Evolutionary conservation across 2,797 vertebrate genomes (phyloP).

Genomic region (Typhlichthys eigenmanni): DNA sequence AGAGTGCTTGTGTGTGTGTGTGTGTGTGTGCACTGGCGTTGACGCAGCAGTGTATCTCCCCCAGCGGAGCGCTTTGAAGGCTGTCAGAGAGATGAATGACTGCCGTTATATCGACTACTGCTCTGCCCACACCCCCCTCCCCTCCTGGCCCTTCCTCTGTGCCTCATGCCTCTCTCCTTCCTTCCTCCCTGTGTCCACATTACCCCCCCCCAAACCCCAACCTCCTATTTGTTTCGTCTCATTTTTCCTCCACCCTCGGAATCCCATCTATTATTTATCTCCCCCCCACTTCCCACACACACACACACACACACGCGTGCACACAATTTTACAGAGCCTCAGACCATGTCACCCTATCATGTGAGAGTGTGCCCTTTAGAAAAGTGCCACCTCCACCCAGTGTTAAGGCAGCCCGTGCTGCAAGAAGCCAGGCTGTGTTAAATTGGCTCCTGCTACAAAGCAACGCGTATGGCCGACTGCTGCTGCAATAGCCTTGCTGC

Average conservation of each 20-base stretch:
- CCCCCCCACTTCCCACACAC: too few relatives aligned
- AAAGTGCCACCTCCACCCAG: slow-evolving; percentile 21
- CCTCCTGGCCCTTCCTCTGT: slow-evolving; percentile 37
- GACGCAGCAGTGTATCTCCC: slow-evolving; percentile 71
- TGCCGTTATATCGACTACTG: slow-evolving; percentile 73
- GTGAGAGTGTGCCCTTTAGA: slow-evolving; percentile 22
- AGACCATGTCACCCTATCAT: slow-evolving; percentile 27
- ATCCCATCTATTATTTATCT: neutral
- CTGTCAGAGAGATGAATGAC: slow-evolving; percentile 78
- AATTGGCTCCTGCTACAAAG: slow-evolving; percentile 30
- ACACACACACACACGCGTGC: too few relatives aligned
- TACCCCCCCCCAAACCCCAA: neutral
- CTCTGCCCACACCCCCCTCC: slow-evolving; percentile 47
- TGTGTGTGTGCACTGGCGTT: slow-evolving; percentile 54
- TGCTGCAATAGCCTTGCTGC: slow-evolving; percentile 11
- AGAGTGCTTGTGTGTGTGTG: slow-evolving; percentile 19
- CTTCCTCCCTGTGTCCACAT: slow-evolving; percentile 2
- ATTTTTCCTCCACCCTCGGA: neutral
- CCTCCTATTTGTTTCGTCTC: neutral
- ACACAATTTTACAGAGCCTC: slow-evolving; percentile 8
- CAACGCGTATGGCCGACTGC: slow-evolving; percentile 16
- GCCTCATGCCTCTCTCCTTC: slow-evolving; percentile 33
- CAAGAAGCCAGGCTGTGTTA: slow-evolving; percentile 26
- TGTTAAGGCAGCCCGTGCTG: slow-evolving; percentile 29
- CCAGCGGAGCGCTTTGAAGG: slow-evolving; percentile 66